A percentile compares a stretch with the other conserved stretches of the same genome.
These are phyloP conservation scores for Ptiloglossa arizonensis DNA, from an alignment of 1,140 invertebrate genomes.

Conservation along the genomic window DNA sequence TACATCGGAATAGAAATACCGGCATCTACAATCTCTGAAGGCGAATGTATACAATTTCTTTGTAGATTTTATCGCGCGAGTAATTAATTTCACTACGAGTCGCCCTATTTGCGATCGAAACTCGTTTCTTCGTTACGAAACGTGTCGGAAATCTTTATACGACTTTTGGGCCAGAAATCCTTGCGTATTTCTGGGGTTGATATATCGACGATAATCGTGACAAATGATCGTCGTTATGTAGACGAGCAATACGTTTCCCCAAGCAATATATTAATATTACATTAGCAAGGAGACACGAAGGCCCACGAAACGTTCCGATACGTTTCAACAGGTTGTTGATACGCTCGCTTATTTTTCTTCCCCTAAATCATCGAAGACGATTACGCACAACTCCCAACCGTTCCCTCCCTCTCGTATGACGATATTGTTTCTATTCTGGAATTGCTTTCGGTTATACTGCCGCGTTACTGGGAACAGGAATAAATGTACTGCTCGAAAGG, in stretches of 20 bases:
- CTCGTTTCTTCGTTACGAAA: not conserved
- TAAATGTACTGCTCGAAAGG: constrained; percentile 8
- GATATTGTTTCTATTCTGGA: constrained; percentile 13
- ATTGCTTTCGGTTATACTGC: not conserved
- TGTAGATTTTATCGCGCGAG: no score
- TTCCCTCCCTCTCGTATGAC: not conserved
- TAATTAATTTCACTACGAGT: no score
- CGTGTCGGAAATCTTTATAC: no score
- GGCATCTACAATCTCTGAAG: no score
- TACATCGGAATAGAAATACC: no score
- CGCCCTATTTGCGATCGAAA: not conserved
- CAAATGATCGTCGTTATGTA: no score
- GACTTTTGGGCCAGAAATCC: no score
- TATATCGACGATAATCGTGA: no score
- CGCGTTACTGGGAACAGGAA: not conserved
- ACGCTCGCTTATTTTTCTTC: constrained; percentile 44
- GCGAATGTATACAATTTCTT: no score
- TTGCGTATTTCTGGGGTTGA: no score
- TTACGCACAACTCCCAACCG: not conserved
- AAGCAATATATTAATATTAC: not conserved
- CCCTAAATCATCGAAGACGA: constrained; percentile 27
- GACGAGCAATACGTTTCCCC: no score
- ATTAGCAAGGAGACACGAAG: not conserved
- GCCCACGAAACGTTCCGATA: not conserved
- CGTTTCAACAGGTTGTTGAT: constrained; percentile 70